Evolutionary conservation across 2,888 invertebrate genomes (phyloP).

Genomic region (Acronicta leporina): DNA sequence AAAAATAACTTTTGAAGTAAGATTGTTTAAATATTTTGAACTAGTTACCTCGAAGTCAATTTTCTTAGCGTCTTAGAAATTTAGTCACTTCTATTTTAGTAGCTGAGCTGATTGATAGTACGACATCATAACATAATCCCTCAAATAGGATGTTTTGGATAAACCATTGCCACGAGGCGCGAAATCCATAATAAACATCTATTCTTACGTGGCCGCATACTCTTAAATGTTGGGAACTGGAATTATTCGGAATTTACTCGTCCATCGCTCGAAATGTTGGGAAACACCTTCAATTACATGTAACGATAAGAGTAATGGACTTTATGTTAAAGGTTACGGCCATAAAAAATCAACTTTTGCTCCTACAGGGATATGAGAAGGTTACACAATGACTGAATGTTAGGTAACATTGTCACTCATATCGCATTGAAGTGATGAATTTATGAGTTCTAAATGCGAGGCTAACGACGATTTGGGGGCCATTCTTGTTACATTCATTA

Average conservation of each 20-base stretch:
- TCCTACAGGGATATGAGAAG: conserved; percentile 26
- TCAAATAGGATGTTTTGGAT: conserved; percentile 69
- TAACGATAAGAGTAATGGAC: conserved; percentile 33
- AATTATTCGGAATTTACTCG: conserved; percentile 33
- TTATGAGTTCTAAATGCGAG: conserved; percentile 51
- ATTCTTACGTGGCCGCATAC: conserved; percentile 58
- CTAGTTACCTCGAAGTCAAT: background rate
- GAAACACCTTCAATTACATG: background rate
- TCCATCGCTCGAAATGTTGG: conserved; percentile 41
- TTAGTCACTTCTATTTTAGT: conserved; percentile 24
- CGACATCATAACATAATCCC: conserved; percentile 48
- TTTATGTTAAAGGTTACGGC: conserved; percentile 1
- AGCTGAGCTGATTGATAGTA: conserved; percentile 49
- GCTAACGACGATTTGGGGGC: conserved; percentile 47
- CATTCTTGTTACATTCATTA: conserved; percentile 31
- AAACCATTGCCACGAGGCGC: conserved; percentile 68
- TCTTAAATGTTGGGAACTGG: conserved; percentile 25
- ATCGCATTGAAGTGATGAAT: conserved; percentile 52
- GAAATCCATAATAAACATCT: conserved; percentile 68
- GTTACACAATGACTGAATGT: conserved; percentile 49
- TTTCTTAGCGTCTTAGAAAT: background rate
- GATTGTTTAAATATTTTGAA: background rate
- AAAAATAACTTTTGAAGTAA: too few relatives aligned
- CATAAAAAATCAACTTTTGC: conserved; percentile 9
- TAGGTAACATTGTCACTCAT: conserved; percentile 57